Conservation (phyloP, 2,888 invertebrate genomes). For the Tanytarsus gracilentus region DNA sequence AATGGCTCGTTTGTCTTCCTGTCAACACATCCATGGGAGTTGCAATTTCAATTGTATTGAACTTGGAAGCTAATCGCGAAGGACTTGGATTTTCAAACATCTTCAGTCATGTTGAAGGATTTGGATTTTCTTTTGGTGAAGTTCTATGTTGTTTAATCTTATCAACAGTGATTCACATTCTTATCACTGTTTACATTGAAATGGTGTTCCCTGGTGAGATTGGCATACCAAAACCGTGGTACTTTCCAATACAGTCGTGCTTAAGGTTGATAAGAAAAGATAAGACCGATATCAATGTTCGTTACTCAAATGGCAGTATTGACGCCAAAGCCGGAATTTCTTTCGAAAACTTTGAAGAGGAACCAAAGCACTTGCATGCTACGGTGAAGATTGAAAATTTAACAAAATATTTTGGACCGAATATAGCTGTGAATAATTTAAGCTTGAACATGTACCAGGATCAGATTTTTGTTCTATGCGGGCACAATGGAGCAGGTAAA, state of each 20-base stretch:
- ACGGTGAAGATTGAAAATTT: conserved; percentile 1
- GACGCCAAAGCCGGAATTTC: neutral
- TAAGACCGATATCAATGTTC: conserved; percentile 33
- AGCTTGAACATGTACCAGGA: conserved; percentile 66
- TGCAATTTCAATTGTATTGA: conserved; percentile 38
- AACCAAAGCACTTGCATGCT: neutral
- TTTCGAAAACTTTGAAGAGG: conserved; percentile 32
- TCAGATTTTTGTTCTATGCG: conserved; percentile 63
- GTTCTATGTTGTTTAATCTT: conserved; percentile 63
- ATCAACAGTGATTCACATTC: conserved; percentile 52
- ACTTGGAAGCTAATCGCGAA: conserved; percentile 55
- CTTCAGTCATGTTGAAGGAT: conserved; percentile 54
- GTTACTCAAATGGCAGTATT: conserved; percentile 9
- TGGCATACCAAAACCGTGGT: conserved; percentile 74
- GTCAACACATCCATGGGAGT: neutral
- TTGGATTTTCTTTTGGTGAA: conserved; percentile 58
- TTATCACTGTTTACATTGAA: conserved; percentile 75
- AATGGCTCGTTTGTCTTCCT: neutral
- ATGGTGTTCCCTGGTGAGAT: conserved; percentile 77
- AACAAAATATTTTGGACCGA: neutral
- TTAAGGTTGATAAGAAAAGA: conserved; percentile 38
- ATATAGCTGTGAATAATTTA: conserved; percentile 53
- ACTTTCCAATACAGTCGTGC: conserved; percentile 58
- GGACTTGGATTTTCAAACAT: conserved; percentile 50
- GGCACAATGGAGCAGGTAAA: conserved; percentile 80